A percentile compares a stretch with the other conserved stretches of the same genome.
These are phyloP conservation scores for Sinonovacula constricta DNA, from an alignment of 1,140 invertebrate species.

Conservation along the genomic window DNA sequence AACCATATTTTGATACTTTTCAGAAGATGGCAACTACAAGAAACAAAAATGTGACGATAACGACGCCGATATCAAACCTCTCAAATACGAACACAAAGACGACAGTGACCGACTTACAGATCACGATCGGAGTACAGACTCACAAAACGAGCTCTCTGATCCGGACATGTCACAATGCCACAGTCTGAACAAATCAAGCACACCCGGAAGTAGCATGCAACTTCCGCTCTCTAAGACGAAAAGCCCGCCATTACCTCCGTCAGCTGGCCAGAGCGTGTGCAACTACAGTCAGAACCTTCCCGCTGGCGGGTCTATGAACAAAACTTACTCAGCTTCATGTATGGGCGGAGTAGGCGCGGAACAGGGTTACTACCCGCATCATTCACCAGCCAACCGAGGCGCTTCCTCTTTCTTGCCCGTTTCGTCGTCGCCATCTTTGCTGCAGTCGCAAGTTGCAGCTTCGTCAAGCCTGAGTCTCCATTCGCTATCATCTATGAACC, in stretches of 20 bases:
- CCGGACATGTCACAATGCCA: constrained; percentile 56
- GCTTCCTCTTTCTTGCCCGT: constrained; percentile 66
- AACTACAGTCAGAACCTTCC: constrained; percentile 33
- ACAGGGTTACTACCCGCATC: constrained; percentile 69
- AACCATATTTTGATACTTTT: no score
- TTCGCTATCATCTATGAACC: constrained; percentile 58
- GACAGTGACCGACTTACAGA: constrained; percentile 51
- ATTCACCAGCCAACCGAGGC: constrained; percentile 59
- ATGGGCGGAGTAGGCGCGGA: constrained; percentile 50
- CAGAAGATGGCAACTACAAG: constrained; percentile 53
- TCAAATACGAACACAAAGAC: constrained; percentile 57
- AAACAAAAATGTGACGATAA: constrained; percentile 61
- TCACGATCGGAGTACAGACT: constrained; percentile 51
- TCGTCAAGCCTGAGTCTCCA: constrained; percentile 60
- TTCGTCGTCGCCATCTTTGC: constrained; percentile 54
- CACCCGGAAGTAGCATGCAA: constrained; percentile 38
- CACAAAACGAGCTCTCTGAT: constrained; percentile 50
- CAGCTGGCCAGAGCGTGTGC: constrained; percentile 8
- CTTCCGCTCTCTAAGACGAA: constrained; percentile 31
- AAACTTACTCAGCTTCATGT: constrained; percentile 45
- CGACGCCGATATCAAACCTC: constrained; percentile 22
- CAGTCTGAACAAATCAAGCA: constrained; percentile 45
- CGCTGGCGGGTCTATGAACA: constrained; percentile 18
- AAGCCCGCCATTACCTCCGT: constrained; percentile 35
- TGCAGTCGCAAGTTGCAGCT: constrained; percentile 54